Conservation (phyloP, 2,113 vertebrate genomes). For the Prietella phreatophila region DNA sequence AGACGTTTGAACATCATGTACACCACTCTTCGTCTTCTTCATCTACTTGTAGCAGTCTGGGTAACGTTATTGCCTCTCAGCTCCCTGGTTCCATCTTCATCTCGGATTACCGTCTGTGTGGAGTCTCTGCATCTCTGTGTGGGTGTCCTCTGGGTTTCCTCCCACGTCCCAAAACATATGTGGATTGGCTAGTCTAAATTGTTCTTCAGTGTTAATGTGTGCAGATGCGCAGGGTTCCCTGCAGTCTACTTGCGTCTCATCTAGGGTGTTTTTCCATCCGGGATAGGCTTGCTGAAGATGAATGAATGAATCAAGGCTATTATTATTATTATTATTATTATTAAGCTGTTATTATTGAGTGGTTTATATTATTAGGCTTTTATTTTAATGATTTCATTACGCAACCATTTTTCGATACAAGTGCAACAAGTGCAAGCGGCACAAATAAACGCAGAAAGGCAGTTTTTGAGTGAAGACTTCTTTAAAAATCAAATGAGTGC, state of each 20-base stretch:
- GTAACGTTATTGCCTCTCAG: not conserved
- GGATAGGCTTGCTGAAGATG: not conserved
- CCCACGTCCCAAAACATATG: not conserved
- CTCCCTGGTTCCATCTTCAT: not conserved
- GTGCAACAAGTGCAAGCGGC: no score
- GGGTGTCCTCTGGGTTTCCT: conserved; percentile 3
- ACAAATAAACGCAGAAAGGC: not conserved
- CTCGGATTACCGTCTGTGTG: not conserved
- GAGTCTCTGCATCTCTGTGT: not conserved
- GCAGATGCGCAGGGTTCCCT: not conserved
- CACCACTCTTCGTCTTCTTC: not conserved
- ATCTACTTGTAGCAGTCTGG: not conserved
- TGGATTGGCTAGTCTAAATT: not conserved
- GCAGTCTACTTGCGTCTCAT: not conserved
- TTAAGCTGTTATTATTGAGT: not conserved
- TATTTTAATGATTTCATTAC: not conserved
- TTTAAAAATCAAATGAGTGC: not conserved
- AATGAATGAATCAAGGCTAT: not conserved
- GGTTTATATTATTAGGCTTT: not conserved
- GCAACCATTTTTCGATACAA: not conserved
- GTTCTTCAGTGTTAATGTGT: not conserved
- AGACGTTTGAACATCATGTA: not conserved
- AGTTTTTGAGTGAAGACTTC: not conserved
- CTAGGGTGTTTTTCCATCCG: not conserved
- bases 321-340: not conserved